A percentile compares a stretch with the other conserved stretches of the same genome.
Conservation (phyloP, 2,797 vertebrate species). For the Sphaeramia orbicularis region DNA sequence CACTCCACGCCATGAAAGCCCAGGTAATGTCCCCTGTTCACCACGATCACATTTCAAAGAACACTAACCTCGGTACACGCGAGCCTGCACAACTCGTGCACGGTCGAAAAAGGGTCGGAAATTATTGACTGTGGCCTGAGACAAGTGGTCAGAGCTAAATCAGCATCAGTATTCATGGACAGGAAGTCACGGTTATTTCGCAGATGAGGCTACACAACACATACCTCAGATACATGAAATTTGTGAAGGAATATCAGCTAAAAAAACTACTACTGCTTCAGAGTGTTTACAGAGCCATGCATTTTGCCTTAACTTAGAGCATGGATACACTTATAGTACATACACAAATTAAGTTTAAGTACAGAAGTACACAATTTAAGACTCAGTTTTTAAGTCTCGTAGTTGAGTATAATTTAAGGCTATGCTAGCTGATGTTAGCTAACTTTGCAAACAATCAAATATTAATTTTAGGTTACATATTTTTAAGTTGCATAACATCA, state of each 20-base stretch:
- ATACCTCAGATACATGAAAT: background rate
- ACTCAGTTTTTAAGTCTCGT: too few species aligned
- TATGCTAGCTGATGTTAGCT: too few species aligned
- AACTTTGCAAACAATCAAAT: too few species aligned
- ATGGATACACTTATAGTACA: too few species aligned
- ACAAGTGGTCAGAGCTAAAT: slow-evolving; percentile 17
- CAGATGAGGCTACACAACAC: background rate
- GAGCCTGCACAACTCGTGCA: background rate
- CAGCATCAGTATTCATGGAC: background rate
- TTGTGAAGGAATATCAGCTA: too few species aligned
- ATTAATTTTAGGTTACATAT: too few species aligned
- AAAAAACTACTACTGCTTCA: background rate
- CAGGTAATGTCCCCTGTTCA: slow-evolving; percentile 73
- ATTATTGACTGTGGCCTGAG: slow-evolving; percentile 29
- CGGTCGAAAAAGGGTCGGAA: background rate
- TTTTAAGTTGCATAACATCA: too few species aligned
- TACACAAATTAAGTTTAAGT: too few species aligned
- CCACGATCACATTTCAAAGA: slow-evolving; percentile 60
- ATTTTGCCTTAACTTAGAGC: too few species aligned
- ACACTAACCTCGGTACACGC: slow-evolving; percentile 15
- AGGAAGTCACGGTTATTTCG: background rate
- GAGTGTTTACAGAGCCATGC: too few species aligned
- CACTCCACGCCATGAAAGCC: slow-evolving; percentile 69
- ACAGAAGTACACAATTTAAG: too few species aligned
- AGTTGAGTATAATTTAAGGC: too few species aligned